A percentile compares a stretch with the other conserved stretches of the same genome.
phyloP scores from a whole-genome alignment of 2,113 vertebrate species.

The Ammodytes dubius region DNA sequence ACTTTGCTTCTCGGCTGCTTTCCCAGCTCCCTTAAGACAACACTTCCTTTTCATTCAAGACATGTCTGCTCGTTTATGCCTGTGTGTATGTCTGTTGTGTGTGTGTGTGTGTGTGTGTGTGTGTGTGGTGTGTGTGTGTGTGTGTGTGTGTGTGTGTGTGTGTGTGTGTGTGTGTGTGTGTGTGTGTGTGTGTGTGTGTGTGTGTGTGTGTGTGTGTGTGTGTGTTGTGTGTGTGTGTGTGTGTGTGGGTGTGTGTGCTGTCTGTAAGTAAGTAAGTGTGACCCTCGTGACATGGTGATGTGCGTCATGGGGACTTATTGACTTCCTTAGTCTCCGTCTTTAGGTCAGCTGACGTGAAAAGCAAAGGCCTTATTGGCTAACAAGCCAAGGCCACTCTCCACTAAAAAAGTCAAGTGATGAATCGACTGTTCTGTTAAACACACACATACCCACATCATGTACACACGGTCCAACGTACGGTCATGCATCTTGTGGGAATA shows the following conservation, averaged over 20 bases:
- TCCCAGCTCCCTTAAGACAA: constrained; percentile 39
- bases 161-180: constrained; percentile 7
- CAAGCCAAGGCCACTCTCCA: constrained; percentile 35
- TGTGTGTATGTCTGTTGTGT: constrained; percentile 11
- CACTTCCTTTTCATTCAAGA: constrained; percentile 24
- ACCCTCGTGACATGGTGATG: constrained; percentile 68
- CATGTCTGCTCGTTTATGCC: constrained; percentile 3
- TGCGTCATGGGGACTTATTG: constrained; percentile 65
- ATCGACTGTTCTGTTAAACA: constrained; percentile 35
- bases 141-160: constrained; percentile 25
- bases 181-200: background rate
- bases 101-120: constrained; percentile 13
- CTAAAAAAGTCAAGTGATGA: constrained; percentile 62
- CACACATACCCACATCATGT: constrained; percentile 24
- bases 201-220: constrained; percentile 25
- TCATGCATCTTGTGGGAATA: constrained; percentile 46
- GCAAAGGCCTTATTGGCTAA: constrained; percentile 43
- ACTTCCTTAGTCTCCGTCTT: constrained; percentile 58
- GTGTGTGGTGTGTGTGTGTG: constrained; percentile 9
- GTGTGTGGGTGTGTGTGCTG: constrained; percentile 29
- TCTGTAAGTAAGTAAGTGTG: constrained; percentile 14
- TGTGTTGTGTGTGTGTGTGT: constrained; percentile 7
- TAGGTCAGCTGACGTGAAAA: constrained; percentile 62
- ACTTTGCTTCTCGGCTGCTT: constrained; percentile 35
- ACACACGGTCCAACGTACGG: constrained; percentile 35